These are phyloP conservation scores for Mesocentrotus franciscanus DNA, from an alignment of 53 echinoderm and acorn worm species.

Conservation along the genomic window DNA sequence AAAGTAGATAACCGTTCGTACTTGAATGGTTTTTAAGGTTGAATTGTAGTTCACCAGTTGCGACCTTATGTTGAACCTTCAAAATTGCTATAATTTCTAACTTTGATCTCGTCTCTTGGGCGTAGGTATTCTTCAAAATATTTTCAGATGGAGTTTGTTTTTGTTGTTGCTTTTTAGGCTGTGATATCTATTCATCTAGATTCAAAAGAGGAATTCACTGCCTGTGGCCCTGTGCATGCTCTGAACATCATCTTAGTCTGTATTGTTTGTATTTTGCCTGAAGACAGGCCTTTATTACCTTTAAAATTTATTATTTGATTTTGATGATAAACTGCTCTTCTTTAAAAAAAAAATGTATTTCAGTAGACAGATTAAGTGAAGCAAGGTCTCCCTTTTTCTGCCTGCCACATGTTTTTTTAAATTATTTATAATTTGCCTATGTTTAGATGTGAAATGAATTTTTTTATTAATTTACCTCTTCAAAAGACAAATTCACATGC, in stretches of 20 bases:
- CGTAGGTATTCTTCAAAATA: background rate
- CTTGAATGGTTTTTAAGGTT: constrained; percentile 21
- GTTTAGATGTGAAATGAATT: background rate
- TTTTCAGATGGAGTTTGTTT: background rate
- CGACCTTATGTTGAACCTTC: constrained; percentile 3
- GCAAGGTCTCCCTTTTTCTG: too few relatives aligned
- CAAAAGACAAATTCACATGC: too few relatives aligned
- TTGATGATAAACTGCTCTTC: background rate
- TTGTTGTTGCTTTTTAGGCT: constrained; percentile 33
- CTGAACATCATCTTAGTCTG: background rate
- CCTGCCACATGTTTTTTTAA: background rate
- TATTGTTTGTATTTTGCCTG: background rate
- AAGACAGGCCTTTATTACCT: background rate
- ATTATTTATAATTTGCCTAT: background rate
- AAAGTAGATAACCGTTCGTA: background rate
- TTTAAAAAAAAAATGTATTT: too few relatives aligned
- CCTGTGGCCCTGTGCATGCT: background rate
- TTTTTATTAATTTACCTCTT: background rate
- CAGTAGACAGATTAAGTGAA: too few relatives aligned
- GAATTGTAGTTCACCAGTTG: constrained; percentile 24
- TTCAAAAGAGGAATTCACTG: background rate
- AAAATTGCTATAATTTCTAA: background rate
- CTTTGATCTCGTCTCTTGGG: constrained; percentile 24
- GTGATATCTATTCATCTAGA: background rate
- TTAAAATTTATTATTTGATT: background rate